A percentile compares a stretch with the other conserved stretches of the same genome.
Conservation (phyloP, 2,888 invertebrate species). For the Thumatha senex region DNA sequence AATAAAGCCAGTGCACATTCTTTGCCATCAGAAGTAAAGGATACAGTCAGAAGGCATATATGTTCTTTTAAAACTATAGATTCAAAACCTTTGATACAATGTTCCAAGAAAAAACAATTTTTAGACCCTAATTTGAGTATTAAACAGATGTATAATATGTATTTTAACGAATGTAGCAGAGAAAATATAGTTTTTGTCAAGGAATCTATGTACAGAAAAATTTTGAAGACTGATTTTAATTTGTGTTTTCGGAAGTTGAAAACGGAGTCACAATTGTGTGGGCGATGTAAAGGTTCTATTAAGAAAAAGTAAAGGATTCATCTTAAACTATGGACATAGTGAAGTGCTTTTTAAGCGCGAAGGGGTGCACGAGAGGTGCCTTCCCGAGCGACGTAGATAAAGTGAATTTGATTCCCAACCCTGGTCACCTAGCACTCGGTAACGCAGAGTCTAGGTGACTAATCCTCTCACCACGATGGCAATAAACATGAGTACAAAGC, state of each 20-base stretch:
- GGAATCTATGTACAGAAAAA: constrained; percentile 77
- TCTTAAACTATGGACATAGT: not conserved
- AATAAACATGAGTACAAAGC: too few species aligned
- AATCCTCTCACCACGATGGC: too few species aligned
- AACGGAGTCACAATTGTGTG: constrained; percentile 57
- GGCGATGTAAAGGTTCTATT: constrained; percentile 65
- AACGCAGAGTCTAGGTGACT: too few species aligned
- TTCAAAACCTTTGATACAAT: constrained; percentile 60
- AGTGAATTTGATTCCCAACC: not conserved
- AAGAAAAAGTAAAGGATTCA: constrained; percentile 54
- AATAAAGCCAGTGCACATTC: constrained; percentile 65
- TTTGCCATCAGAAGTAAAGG: constrained; percentile 62
- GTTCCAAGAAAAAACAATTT: constrained; percentile 68
- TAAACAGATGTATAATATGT: constrained; percentile 71
- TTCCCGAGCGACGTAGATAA: too few species aligned
- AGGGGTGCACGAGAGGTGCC: not conserved
- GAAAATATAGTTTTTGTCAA: constrained; percentile 58
- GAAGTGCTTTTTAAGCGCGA: not conserved
- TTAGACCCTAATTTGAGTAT: constrained; percentile 59
- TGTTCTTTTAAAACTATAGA: constrained; percentile 62
- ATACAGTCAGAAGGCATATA: constrained; percentile 67
- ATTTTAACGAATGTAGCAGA: constrained; percentile 56
- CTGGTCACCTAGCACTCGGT: too few species aligned
- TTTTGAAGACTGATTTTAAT: constrained; percentile 71
- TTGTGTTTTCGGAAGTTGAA: constrained; percentile 66